Base-by-base conservation (phyloP, 1,140 invertebrate genomes). In the Ephestia elutella region DNA sequence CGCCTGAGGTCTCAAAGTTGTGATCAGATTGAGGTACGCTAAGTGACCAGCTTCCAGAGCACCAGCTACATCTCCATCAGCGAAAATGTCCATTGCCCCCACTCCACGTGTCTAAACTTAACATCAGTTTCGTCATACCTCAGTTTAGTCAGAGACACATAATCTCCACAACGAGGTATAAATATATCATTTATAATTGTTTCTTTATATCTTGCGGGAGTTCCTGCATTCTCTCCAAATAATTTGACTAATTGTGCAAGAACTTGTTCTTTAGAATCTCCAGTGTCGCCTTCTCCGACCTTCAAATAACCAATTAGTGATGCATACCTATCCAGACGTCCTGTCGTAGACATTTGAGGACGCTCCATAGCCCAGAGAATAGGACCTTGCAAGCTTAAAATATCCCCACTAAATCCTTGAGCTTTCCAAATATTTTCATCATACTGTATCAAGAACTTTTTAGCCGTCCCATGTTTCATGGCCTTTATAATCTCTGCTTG, bases 351-450 rank as follows among this genome's bases (percentile, higher is more conserved):
- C 49, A 83, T 15, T 48, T 50, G 77, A 13, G 83, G 86, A 10
- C 65, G 67, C 56, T 86, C 78, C 58, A 79, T 86, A 5, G 85
- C 82, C 85, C 85, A 87, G 5, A 87, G 63, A 5, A 87, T 86
- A 0, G 85, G 85, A 8, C 85, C 85, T 35, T 66, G 65, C 17
- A 82, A 60, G 59, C 85, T 87, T 5, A 87, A 65, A 53, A 86
- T 84, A 48, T 86, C 85, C 2, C 85, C 85, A 58, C 85, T 87
- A 17, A 77, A 86, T 13, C 82, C 82, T 32, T 74, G 56, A 10
- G 53, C 51, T 35, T 60, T 62, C 83, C 85, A 87, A 61, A 86
- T 81, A 55, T 73, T 69, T 17, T 78, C 65, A 35, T 75, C 73
- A 56, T 86, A 87, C 63, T 80, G 75, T 18, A 87, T 59, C 10